Conservation (phyloP, 1,140 invertebrate genomes). For the Macrobrachium nipponense region DNA sequence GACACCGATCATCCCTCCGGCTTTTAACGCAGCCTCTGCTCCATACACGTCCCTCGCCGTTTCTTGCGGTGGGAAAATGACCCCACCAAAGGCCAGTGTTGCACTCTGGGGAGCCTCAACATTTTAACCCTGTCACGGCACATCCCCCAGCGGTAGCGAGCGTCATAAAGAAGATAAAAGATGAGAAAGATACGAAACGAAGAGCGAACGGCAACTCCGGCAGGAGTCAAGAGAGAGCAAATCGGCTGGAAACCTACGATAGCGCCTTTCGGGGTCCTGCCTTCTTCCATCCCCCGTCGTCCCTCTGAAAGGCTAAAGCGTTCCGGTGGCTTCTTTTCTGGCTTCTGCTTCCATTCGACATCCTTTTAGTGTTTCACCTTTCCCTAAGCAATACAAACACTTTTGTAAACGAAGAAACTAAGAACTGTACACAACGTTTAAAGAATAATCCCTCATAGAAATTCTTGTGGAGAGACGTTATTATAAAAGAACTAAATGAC, state of each 20-base stretch:
- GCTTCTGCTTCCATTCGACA: neutral
- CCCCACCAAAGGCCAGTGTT: no score
- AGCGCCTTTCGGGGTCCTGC: conserved; percentile 26
- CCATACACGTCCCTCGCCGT: neutral
- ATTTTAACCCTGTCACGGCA: neutral
- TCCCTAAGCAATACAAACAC: neutral
- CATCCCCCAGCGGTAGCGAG: neutral
- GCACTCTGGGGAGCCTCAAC: no score
- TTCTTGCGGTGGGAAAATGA: neutral
- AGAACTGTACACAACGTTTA: no score
- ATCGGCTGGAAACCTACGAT: conserved; percentile 53
- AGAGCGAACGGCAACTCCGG: conserved; percentile 27
- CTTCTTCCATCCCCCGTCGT: neutral
- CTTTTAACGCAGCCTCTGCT: neutral
- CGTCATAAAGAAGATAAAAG: conserved; percentile 6
- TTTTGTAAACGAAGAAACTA: no score
- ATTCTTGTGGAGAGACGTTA: no score
- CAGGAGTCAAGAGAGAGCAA: conserved; percentile 35
- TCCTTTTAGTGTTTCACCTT: neutral
- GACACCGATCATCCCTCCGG: neutral
- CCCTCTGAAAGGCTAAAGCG: neutral
- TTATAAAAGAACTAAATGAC: no score
- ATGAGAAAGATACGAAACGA: conserved; percentile 9
- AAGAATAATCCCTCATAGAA: no score
- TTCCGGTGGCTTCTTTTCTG: neutral